Percentiles rank a stretch among this genome's conserved stretches.
Evolutionary conservation across 2,888 invertebrate genomes (phyloP).

Genomic region (Liodrosophila aerea): DNA sequence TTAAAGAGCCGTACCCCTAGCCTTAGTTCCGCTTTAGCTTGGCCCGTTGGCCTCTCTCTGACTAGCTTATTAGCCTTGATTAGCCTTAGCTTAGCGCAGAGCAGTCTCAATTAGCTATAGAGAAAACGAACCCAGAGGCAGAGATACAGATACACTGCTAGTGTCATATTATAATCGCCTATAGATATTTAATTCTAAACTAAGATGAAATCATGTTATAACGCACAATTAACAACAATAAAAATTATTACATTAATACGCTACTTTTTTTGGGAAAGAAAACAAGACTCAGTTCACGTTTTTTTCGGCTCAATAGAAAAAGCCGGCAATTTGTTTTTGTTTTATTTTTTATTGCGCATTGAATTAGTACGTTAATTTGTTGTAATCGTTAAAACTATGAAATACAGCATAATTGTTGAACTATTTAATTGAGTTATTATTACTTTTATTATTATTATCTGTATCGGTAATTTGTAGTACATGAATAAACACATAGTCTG

Average conservation of each 20-base stretch:
- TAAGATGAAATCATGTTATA: constrained; percentile 31
- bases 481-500: constrained; percentile 14
- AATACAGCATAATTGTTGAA: constrained; percentile 66
- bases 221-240: constrained; percentile 21
- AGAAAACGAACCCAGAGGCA: not conserved
- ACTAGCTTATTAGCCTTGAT: constrained; percentile 25
- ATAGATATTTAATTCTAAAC: constrained; percentile 39
- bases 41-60: constrained; percentile 47
- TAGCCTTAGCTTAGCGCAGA: constrained; percentile 56
- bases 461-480: constrained; percentile 41
- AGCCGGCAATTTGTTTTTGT: constrained; percentile 39
- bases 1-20: too few relatives aligned
- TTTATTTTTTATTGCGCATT: constrained; percentile 67
- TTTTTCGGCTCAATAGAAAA: constrained; percentile 49
- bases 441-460: constrained; percentile 36
- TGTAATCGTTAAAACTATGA: constrained; percentile 69
- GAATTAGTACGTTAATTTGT: constrained; percentile 68
- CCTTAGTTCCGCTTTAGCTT: constrained; percentile 52
- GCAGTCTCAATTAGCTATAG: constrained; percentile 28
- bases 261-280: not conserved
- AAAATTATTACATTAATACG: not conserved
- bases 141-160: not conserved
- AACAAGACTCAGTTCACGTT: constrained; percentile 25
- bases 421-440: constrained; percentile 65
- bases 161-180: constrained; percentile 1